phyloP scores from a whole-genome alignment of 2,797 vertebrate species.

The Cyprinella venusta region DNA sequence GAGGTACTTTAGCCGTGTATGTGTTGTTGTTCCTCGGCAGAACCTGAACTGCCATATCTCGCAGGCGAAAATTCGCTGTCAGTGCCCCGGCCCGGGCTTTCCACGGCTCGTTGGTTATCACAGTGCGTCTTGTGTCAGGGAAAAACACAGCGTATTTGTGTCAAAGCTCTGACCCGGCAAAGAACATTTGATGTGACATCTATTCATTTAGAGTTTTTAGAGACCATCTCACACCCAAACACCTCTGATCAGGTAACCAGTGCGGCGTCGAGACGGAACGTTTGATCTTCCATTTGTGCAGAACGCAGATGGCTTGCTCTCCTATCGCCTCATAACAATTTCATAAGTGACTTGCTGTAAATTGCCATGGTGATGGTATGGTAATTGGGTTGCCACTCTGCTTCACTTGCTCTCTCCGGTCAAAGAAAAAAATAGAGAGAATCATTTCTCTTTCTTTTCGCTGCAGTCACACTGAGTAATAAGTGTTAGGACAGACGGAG shows the following conservation, averaged over 20 bases:
- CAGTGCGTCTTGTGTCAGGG: constrained; percentile 63
- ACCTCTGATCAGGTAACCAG: constrained; percentile 53
- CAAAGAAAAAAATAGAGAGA: constrained; percentile 42
- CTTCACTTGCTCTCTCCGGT: constrained; percentile 45
- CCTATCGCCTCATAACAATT: constrained; percentile 63
- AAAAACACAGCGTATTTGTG: constrained; percentile 51
- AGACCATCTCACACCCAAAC: constrained; percentile 38
- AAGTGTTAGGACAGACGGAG: constrained; percentile 55
- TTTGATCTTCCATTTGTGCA: constrained; percentile 59
- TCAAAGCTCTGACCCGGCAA: constrained; percentile 60
- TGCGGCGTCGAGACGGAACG: constrained; percentile 47
- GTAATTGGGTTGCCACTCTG: constrained; percentile 61
- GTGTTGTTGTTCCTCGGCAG: constrained; percentile 1
- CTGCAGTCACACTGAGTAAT: constrained; percentile 57
- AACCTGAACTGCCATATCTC: constrained; percentile 26
- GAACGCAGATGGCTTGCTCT: constrained; percentile 55
- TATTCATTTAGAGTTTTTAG: constrained; percentile 62
- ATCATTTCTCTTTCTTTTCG: constrained; percentile 41
- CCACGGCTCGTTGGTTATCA: constrained; percentile 60
- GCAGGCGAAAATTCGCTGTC: constrained; percentile 53
- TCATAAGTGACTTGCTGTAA: constrained; percentile 63
- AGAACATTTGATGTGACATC: constrained; percentile 66
- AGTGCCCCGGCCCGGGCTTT: constrained; percentile 54
- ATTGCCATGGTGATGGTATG: constrained; percentile 56
- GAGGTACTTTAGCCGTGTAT: constrained; percentile 25